A percentile compares a stretch with the other conserved stretches of the same genome.
These are phyloP conservation scores for Sander lucioperca DNA, from an alignment of 2,113 vertebrate species.

Conservation along the genomic window DNA sequence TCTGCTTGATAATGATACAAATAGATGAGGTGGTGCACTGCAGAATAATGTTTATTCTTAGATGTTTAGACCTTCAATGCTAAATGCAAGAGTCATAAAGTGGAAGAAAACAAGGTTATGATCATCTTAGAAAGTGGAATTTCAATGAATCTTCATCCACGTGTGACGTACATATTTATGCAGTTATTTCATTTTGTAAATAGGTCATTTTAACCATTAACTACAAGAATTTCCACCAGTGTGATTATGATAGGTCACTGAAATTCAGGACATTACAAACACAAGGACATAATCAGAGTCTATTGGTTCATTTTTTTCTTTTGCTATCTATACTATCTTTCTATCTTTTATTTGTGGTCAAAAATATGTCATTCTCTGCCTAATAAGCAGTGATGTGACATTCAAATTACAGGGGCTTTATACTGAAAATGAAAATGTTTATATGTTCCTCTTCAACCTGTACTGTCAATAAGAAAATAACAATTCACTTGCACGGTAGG, in stretches of 20 bases:
- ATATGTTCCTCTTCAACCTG: neutral
- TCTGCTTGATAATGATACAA: conserved; percentile 27
- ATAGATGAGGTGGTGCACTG: conserved; percentile 24
- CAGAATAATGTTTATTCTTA: conserved; percentile 15
- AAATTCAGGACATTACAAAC: neutral
- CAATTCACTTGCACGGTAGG: neutral
- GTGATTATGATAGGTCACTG: neutral
- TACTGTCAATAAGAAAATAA: neutral
- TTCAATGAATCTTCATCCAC: neutral
- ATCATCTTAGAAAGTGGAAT: neutral
- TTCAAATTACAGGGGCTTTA: neutral
- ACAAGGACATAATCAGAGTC: neutral
- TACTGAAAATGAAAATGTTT: neutral
- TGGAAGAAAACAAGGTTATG: neutral
- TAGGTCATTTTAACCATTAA: neutral
- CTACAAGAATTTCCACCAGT: neutral
- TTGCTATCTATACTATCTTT: neutral
- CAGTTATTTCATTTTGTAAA: conserved; percentile 10
- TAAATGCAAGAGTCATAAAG: neutral
- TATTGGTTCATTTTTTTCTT: neutral
- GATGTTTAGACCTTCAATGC: conserved; percentile 14
- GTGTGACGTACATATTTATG: neutral
- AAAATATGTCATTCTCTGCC: neutral
- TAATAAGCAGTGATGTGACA: neutral
- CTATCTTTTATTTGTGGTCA: neutral